Evolutionary conservation across 2,888 invertebrate species (phyloP), one percentile per base, ranked within the genome.

Genomic region (Fragum sueziense): DNA sequence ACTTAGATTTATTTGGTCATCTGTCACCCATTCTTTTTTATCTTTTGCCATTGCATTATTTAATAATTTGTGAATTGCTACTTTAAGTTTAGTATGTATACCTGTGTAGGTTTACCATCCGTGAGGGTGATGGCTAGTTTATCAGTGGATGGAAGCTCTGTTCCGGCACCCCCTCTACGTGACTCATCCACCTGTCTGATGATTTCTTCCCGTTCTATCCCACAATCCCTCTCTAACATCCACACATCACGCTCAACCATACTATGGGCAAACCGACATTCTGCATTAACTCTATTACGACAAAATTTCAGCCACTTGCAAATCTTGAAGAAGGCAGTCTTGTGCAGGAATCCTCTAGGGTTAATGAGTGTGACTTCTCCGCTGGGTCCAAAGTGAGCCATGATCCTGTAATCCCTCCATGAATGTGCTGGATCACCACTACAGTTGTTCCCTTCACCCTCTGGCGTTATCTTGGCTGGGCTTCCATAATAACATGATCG

Each of bases 231-330:
- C 75, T 91, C 91, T 57, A 91, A 47, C 88, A 90, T 88, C 92
- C 92, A 92, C 2, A 92, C 87, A 76, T 91, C 91, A 25, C 90
- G 82, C 76, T 92, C 92, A 7, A 92, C 86, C 68, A 88, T 52
- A 72, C 91, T 90, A 82, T 92, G 91, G 2, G 91, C 91, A 85
- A 89, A 89, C 17, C 83, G 68, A 78, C 91, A 91, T 17, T 84
- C 84, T 2, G 83, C 87, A 61, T 80, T 83, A 7, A 87, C 68
- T 34, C 83, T 73, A 20, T 81, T 82, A 4, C 76, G 69, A 76
- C 91, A 92, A 74, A 84, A 91, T 62, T 89, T 88, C 54, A 88
- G 84, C 76, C 80, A 85, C 61, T 88, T 87, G 75, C 92, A 92
- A 69, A 91, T 87, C 67, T 88, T 87, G 82, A 90, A 92, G 84